Evolutionary conservation across 2,888 invertebrate species (phyloP), one percentile per base, ranked within the genome.

Genomic region (Epicampocera succincta): DNA sequence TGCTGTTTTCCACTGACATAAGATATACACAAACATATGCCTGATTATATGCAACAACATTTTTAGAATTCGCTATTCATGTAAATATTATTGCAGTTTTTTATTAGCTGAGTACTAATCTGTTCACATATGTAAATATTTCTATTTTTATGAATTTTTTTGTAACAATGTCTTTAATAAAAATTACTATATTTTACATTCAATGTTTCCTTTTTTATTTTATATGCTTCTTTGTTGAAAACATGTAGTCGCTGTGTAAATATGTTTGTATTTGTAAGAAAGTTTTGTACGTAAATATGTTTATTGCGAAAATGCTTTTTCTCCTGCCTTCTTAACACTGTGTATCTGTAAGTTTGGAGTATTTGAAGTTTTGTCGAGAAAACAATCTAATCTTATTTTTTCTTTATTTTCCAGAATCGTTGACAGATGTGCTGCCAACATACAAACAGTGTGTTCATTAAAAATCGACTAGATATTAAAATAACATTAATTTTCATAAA

Each of bases 381-480:
- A 42, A 40, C 17, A 42, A 21, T 12, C 15, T 48, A 25, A 21
- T 76, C 1, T 1, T 71, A 48, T 52, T 48, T 75, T n/a, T 46
- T 61, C 72, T 60, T 73, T 44, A 66, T 72, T 21, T 80, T 82
- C 6, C 78, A 82, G 82, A 82, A 75, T 82, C 82, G 19, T 54
- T 78, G 25, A 82, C 74, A 48, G 82, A 78, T 71, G 54, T 38
- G 19, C 48, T 75, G 71, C 71, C 82, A 54, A 52, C 60, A 1
- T 72, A 66, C 38, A 78, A 71, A 40, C 50, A 82, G 46, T 25
- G 65, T 56, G 66, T 78, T 78, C 48, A 56, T 63, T 68, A 65
- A 48, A n/a, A 58, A 61, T 61, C 40, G 15, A 42, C n/a, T 29
- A 29, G 6, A n/a, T 19, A 56, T 63, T 63, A 19, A 33, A 33